A percentile compares a stretch with the other conserved stretches of the same genome.
Evolutionary conservation across 2,113 vertebrate genomes (phyloP).

Genomic region (Rallus limicola): DNA sequence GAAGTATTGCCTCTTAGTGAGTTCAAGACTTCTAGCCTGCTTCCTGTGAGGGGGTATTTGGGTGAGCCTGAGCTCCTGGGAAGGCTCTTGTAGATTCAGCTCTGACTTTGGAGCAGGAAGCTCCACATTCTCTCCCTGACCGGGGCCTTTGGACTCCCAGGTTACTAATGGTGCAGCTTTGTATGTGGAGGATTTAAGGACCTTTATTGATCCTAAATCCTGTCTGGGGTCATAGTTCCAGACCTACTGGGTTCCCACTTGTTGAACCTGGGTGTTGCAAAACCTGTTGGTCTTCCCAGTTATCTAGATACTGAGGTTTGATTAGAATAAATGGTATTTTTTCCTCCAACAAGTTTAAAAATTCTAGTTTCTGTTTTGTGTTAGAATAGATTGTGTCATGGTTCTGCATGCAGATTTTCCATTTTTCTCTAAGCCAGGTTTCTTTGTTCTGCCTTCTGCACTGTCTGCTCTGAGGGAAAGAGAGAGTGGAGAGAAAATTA

Average conservation of each 20-base stretch:
- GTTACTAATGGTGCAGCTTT: neutral
- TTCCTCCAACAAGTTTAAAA: neutral
- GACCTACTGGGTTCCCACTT: neutral
- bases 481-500: neutral
- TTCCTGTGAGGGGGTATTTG: neutral
- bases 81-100: neutral
- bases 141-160: neutral
- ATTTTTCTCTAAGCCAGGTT: neutral
- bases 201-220: neutral
- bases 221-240: neutral
- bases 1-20: accelerated
- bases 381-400: neutral
- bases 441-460: neutral
- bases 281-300: neutral
- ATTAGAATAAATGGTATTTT: neutral
- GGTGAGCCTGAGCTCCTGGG: neutral
- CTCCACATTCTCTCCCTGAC: neutral
- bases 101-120: neutral
- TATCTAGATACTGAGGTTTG: neutral
- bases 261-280: neutral
- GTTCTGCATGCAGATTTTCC: neutral
- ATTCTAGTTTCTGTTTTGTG: neutral
- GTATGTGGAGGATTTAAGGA: neutral
- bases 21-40: neutral
- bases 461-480: neutral